A percentile compares a stretch with the other conserved stretches of the same genome.
Evolutionary conservation across 1,140 invertebrate genomes (phyloP).

Genomic region (Calycopis cecrops): DNA sequence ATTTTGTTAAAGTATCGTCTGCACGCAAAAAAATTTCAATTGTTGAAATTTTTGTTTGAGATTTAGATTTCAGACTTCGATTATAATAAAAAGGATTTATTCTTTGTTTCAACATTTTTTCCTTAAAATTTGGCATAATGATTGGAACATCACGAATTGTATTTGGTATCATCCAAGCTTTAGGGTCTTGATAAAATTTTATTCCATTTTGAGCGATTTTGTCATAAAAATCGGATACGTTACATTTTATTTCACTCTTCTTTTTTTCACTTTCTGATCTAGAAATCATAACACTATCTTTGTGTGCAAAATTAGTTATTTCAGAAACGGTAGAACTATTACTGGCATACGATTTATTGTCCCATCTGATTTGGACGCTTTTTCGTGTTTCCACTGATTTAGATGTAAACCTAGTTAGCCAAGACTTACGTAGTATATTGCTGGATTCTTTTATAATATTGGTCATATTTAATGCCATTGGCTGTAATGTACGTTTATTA

Average conservation of each 20-base stretch:
- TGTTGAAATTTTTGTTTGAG: conserved; percentile 2
- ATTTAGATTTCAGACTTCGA: conserved; percentile 32
- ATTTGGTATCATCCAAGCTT: conserved; percentile 58
- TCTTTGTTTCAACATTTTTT: conserved; percentile 16
- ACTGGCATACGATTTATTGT: conserved; percentile 45
- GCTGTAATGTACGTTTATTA: conserved; percentile 13
- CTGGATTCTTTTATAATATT: conserved; percentile 23
- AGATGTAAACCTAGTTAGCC: conserved; percentile 42
- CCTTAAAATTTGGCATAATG: neutral
- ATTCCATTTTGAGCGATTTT: conserved; percentile 28
- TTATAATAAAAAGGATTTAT: conserved; percentile 10
- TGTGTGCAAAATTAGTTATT: conserved; percentile 47
- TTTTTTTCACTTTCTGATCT: conserved; percentile 43
- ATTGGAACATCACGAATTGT: conserved; percentile 24
- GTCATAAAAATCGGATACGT: conserved; percentile 31
- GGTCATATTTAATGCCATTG: neutral
- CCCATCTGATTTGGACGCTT: conserved; percentile 48
- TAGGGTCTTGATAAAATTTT: conserved; percentile 46
- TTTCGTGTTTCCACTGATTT: conserved; percentile 40
- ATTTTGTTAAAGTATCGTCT: conserved; percentile 29
- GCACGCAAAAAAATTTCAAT: conserved; percentile 47
- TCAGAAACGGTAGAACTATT: conserved; percentile 56
- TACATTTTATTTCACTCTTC: conserved; percentile 34
- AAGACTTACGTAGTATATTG: conserved; percentile 35
- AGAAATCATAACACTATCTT: conserved; percentile 35